Evolutionary conservation across 2,113 vertebrate species (phyloP).

Genomic region (Chloebia gouldiae): DNA sequence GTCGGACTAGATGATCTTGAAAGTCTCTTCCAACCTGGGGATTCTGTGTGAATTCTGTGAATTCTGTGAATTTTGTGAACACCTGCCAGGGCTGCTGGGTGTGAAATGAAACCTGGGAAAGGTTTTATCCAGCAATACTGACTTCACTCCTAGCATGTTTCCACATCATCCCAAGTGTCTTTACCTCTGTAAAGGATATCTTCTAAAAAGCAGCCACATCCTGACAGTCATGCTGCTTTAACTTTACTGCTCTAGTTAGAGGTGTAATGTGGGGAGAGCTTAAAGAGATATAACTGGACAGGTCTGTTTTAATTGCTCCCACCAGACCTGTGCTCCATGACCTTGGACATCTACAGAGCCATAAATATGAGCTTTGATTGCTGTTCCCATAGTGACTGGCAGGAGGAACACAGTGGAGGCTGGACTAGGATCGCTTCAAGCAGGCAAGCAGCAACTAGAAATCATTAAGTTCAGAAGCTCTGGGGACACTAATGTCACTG

Average conservation of each 20-base stretch:
- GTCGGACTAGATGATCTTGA: neutral
- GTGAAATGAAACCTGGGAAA: neutral
- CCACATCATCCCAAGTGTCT: neutral
- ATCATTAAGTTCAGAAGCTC: constrained; percentile 60
- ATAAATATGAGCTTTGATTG: constrained; percentile 62
- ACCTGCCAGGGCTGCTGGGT: neutral
- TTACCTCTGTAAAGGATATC: neutral
- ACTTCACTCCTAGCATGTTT: neutral
- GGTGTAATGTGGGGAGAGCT: constrained; percentile 25
- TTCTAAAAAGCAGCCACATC: constrained; percentile 25
- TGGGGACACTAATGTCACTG: constrained; percentile 51
- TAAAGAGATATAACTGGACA: constrained; percentile 49
- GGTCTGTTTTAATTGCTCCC: constrained; percentile 62
- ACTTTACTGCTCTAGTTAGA: constrained; percentile 52
- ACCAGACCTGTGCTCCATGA: constrained; percentile 25
- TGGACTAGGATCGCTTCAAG: constrained; percentile 19
- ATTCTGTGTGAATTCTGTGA: neutral
- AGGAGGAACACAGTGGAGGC: constrained; percentile 38
- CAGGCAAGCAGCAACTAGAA: constrained; percentile 51
- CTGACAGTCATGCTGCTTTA: constrained; percentile 54
- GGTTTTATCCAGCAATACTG: neutral
- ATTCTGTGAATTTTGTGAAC: neutral
- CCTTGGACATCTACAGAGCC: constrained; percentile 37
- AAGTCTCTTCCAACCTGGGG: neutral
- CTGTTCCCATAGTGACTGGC: constrained; percentile 65